Base-by-base conservation (phyloP, 2,888 invertebrate species). In the Lithosia quadra region DNA sequence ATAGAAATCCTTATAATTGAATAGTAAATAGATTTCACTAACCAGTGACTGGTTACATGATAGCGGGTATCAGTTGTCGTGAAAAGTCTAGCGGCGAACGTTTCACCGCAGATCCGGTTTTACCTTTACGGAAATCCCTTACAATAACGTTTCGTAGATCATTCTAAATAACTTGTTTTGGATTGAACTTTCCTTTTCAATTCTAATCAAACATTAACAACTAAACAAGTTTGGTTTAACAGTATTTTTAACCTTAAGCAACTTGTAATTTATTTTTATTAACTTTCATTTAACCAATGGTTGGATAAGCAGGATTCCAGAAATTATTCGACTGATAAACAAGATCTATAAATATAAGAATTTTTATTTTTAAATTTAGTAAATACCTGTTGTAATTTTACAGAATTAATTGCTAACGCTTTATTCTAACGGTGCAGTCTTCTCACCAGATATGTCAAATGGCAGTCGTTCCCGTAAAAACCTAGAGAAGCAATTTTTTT, bases 101-200 rank as follows among this genome's bases (percentile, higher is more conserved):
- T 92, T 91, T 92, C 91, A 86, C 85, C 83, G 80, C 80, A 86
- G 89, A 90, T 90, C 91, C 89, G 92, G 89, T 82, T 89, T 73
- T 81, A 85, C 69, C 53, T 10, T 83, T 87, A 87, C 71, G 66
- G 68, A 72, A 77, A 74, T 73, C 74, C 72, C 73, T 73, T 65
- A 70, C 63, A 69, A 67, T 68, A 43, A 57, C 56, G 62, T 63
- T 57, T 53, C 62, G 62, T 73, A 74, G 63, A 72, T 73, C 71
- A 65, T 71, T 72, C 64, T 18, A 64, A 60, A 60, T 62, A 76
- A 79, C 77, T 71, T 28, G 79, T 81, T 79, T 81, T 76, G 57
- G 58, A 67, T 56, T 64, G 66, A 39, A 75, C 79, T 80, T 79
- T 80, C 82, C 69, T 68, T 80, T 75, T 81, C 72, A 64, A 71